Conservation (phyloP, 2,797 vertebrate genomes). For the Anisognathus igniventris region DNA sequence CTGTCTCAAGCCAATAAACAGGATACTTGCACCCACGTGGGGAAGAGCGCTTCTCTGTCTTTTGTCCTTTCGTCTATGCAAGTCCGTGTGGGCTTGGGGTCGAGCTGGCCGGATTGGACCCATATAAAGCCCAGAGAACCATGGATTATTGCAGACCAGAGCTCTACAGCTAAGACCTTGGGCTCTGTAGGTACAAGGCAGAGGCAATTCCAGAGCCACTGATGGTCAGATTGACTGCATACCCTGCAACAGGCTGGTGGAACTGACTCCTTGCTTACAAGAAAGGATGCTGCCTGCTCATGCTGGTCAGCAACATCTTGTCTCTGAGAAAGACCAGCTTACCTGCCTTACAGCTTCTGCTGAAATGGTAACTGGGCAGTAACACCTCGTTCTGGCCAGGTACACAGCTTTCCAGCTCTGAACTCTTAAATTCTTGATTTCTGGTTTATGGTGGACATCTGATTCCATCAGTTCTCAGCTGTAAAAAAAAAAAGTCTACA, state of each 20-base stretch:
- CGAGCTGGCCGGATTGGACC: too few species aligned
- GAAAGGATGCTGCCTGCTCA: neutral
- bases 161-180: neutral
- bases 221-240: neutral
- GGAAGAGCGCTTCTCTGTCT: too few species aligned
- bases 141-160: too few species aligned
- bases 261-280: fast-evolving
- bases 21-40: too few species aligned
- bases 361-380: neutral
- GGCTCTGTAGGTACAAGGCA: neutral
- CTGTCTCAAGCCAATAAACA: too few species aligned
- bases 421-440: neutral
- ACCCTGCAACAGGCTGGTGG: neutral
- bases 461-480: neutral
- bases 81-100: too few species aligned
- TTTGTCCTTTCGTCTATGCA: too few species aligned
- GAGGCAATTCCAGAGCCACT: neutral
- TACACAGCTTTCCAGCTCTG: neutral
- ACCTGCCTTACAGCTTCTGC: neutral
- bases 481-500: fast-evolving
- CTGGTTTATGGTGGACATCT: neutral
- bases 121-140: too few species aligned
- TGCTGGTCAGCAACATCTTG: neutral
- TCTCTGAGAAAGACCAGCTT: neutral
- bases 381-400: neutral